Base-by-base conservation (phyloP, 2,797 vertebrate species). In the Microctenopoma stevenorrisi region DNA sequence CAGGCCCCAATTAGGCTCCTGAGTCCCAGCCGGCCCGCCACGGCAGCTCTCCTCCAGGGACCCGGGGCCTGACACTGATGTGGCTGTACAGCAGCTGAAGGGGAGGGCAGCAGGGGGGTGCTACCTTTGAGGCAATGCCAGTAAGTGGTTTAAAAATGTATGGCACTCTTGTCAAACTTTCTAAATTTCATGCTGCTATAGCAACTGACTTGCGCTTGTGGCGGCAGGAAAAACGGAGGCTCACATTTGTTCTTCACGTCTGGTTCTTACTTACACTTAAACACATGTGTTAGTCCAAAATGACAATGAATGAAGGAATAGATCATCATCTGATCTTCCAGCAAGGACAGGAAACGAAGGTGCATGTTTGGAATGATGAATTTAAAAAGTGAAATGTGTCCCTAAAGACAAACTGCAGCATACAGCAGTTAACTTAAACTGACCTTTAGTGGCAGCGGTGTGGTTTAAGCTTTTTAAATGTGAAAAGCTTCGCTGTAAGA, bases 101-200 rank as follows among this genome's bases (percentile, higher is more conserved):
- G 94, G 92, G 88, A 92, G 92, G 93, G 88, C 89, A 92, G 81
- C 69, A 72, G 86, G 75, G 86, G 86, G 82, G 84, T 79, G 83
- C 89, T 84, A 85, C 89, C 88, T 91, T 90, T 91, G 88, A 93
- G 92, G 90, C 90, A 68, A 85, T 87, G 91, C 93, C 93, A 94
- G 92, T 94, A 90, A 91, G 86, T 80, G 79, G 58, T 88, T 90
- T 91, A 81, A 87, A 91, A 93, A 92, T 89, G 85, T 85, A 88
- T 81, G 83, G 71, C 64, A 69, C 61, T 64, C 76, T 78, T 91
- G 90, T 92, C 89, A 91, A 86, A 87, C 81, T 85, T 90, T 83
- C 75, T 81, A 78, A 74, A 73, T 88, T 85, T 86, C 63, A 65
- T 22, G 50, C 48, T 68, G 76, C 84, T 79, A 86, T 84, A 49